Evolutionary conservation across 2,113 vertebrate species (phyloP).

Genomic region (Cynocephalus volans): DNA sequence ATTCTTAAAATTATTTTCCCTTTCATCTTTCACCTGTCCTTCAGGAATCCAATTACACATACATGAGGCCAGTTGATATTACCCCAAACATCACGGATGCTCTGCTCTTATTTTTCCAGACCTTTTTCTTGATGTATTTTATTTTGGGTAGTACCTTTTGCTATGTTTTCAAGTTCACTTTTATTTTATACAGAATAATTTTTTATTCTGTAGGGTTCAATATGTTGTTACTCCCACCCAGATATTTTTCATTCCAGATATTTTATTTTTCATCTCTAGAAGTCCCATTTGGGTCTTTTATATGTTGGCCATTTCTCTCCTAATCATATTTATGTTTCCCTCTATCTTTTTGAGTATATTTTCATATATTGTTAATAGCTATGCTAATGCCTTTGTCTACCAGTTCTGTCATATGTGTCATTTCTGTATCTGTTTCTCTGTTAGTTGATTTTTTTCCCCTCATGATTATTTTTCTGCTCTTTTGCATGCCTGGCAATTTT

Average conservation of each 20-base stretch:
- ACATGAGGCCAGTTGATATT: not conserved
- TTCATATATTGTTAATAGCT: not conserved
- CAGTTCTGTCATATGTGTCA: not conserved
- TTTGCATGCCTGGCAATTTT: not conserved
- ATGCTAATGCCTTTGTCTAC: not conserved
- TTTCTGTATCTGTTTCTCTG: not conserved
- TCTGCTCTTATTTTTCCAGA: not conserved
- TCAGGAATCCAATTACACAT: not conserved
- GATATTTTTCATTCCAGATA: not conserved
- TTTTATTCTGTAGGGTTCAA: not conserved
- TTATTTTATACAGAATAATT: not conserved
- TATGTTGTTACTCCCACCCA: not conserved
- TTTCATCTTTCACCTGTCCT: not conserved
- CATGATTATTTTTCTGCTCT: not conserved
- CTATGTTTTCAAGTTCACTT: not conserved
- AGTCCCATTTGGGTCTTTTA: not conserved
- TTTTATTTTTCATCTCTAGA: not conserved
- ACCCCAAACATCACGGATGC: not conserved
- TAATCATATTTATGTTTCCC: not conserved
- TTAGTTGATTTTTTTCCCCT: not conserved
- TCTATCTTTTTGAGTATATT: not conserved
- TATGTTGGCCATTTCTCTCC: not conserved
- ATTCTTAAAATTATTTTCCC: not conserved
- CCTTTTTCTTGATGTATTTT: not conserved
- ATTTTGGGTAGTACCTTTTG: not conserved